Base-by-base conservation (phyloP, 2,888 invertebrate species). In the Peribatodes rhomboidaria region DNA sequence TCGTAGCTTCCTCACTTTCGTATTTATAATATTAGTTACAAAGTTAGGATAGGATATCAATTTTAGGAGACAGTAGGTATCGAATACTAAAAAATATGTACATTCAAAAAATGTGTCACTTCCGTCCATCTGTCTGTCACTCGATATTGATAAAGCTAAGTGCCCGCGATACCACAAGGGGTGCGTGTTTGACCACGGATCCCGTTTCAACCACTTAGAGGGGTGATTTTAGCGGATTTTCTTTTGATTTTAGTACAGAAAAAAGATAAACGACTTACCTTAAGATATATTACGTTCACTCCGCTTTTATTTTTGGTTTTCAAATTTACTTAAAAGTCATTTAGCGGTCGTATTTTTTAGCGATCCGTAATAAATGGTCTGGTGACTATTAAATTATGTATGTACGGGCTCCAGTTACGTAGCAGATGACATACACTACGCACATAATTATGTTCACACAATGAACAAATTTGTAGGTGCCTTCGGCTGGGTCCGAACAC, bases 141-240 rank as follows among this genome's bases (percentile, higher is more conserved):
- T 9, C 47, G 58, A 70, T 44, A 54, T 11, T 33, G 20, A 27
- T 6, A n/a, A 6, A 13, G 50, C 18, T 50, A 56, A 68, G 66
- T 65, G 68, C 39, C 22, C 27, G 41, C n/a, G 11, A 53, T 49
- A 37, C 37, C 39, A 9, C 31, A 18, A 39, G 50, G 33, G 58
- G 41, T 47, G 67, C 53, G 60, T 64, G 66, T 68, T 63, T 66
- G 50, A 13, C 31, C 20, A 13, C 11, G 55, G 52, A 16, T 68
- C 31, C 16, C 8, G 57, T 70, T 66, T 35, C 70, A 56, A 35
- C 60, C 70, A 68, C 70, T 70, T 65, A 61, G 46, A 18, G 46
- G 54, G 58, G 18, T 31, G 52, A 52, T 55, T 60, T 47, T 31
- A 37, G 50, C 33, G 54, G 35, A 44, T 57, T 57, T 47, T 57